These are phyloP conservation scores for Equus przewalskii DNA, from an alignment of 2,113 vertebrate species.

Conservation along the genomic window DNA sequence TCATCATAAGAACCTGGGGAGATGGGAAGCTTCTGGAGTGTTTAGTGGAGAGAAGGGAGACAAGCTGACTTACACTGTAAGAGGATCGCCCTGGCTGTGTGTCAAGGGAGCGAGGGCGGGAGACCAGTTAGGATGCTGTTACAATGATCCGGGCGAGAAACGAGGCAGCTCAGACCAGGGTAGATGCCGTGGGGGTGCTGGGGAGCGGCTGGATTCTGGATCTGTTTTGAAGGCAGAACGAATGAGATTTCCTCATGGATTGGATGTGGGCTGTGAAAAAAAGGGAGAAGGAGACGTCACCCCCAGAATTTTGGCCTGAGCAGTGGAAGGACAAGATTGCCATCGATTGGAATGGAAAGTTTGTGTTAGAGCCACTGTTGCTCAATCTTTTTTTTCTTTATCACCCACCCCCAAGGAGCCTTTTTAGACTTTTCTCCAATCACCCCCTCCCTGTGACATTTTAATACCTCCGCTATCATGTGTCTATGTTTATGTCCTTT, in stretches of 20 bases:
- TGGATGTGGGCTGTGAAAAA: background rate
- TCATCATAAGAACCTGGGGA: background rate
- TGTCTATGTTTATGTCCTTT: background rate
- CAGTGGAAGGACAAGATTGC: background rate
- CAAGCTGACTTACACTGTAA: background rate
- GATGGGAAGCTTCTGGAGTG: background rate
- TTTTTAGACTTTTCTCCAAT: background rate
- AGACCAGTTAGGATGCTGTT: background rate
- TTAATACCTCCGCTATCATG: background rate
- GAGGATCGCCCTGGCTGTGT: background rate
- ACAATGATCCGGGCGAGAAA: background rate
- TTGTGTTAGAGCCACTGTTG: background rate
- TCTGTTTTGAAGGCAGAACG: slow-evolving; percentile 56
- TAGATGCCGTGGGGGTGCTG: background rate
- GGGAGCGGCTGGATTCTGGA: background rate
- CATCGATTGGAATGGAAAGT: background rate
- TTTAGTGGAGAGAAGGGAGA: background rate
- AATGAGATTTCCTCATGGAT: slow-evolving; percentile 46
- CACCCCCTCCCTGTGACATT: background rate
- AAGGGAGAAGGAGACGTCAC: background rate
- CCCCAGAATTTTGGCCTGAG: background rate
- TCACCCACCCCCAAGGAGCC: background rate
- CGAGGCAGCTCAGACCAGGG: background rate
- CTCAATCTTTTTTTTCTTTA: background rate
- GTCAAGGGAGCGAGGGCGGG: background rate